phyloP scores from a whole-genome alignment of 92 coral and sea anemone species.

The Bergia puertoricense region DNA sequence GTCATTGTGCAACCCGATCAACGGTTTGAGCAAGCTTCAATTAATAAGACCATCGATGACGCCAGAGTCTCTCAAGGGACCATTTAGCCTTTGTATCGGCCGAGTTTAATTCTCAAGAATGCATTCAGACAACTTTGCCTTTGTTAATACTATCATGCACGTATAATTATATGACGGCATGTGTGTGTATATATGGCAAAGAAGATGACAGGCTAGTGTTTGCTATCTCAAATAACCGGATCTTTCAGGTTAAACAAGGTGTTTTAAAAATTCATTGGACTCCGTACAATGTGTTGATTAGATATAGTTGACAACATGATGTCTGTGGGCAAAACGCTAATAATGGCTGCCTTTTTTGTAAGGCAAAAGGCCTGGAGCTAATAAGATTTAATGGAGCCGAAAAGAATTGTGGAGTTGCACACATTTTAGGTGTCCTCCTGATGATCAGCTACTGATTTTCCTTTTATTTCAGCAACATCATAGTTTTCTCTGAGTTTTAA shows the following conservation, averaged over 20 bases:
- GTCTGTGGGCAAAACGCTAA: no score
- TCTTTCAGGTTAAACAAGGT: neutral
- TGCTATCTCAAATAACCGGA: constrained; percentile 6
- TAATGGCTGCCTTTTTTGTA: no score
- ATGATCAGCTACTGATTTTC: no score
- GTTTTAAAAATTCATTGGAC: neutral
- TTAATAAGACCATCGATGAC: neutral
- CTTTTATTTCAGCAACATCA: no score
- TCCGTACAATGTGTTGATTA: neutral
- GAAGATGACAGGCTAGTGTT: neutral
- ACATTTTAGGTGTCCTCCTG: no score
- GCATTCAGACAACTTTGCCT: neutral
- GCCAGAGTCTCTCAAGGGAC: neutral
- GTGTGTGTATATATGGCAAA: neutral
- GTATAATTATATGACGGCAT: neutral
- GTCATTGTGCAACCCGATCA: neutral
- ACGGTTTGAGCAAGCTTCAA: neutral
- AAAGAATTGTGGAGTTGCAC: no score
- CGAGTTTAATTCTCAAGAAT: neutral
- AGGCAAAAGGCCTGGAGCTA: no score
- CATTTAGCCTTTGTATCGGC: neutral
- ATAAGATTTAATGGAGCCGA: no score
- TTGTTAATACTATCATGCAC: neutral
- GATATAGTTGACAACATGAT: no score
- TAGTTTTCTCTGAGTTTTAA: no score